A percentile compares a stretch with the other conserved stretches of the same genome.
Conservation (phyloP, 2,113 vertebrate genomes). For the Saguinus midas region DNA sequence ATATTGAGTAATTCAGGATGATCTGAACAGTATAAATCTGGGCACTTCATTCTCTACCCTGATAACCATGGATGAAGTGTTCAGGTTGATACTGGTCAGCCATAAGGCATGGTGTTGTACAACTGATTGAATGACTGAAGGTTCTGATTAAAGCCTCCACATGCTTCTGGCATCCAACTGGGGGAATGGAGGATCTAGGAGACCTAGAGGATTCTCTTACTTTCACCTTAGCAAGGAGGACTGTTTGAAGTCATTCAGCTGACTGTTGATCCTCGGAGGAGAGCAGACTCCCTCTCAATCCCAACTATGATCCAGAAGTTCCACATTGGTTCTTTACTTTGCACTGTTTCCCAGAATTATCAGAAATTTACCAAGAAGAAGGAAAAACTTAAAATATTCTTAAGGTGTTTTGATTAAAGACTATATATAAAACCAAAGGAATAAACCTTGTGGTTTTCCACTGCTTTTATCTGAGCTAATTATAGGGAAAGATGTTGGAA, state of each 20-base stretch:
- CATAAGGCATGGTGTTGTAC: neutral
- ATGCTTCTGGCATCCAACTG: neutral
- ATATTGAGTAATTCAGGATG: neutral
- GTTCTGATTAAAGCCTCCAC: neutral
- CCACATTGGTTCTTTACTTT: neutral
- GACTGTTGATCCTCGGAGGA: neutral
- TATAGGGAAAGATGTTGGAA: neutral
- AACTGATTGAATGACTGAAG: neutral
- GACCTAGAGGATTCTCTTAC: neutral
- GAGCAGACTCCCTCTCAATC: neutral
- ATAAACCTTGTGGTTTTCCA: neutral
- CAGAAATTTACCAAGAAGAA: constrained; percentile 11
- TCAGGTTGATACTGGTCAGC: neutral
- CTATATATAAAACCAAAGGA: neutral
- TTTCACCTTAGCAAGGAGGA: neutral
- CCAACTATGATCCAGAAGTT: neutral
- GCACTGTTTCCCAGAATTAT: neutral
- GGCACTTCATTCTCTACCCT: neutral
- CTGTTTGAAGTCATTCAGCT: neutral
- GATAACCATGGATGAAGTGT: neutral
- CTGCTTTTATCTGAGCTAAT: neutral
- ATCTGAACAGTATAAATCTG: neutral
- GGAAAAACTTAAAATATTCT: neutral
- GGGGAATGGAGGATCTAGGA: neutral
- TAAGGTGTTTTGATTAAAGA: neutral